A percentile compares a stretch with the other conserved stretches of the same genome.
Conservation (phyloP, 2,797 vertebrate genomes). For the Tangara arthus region DNA sequence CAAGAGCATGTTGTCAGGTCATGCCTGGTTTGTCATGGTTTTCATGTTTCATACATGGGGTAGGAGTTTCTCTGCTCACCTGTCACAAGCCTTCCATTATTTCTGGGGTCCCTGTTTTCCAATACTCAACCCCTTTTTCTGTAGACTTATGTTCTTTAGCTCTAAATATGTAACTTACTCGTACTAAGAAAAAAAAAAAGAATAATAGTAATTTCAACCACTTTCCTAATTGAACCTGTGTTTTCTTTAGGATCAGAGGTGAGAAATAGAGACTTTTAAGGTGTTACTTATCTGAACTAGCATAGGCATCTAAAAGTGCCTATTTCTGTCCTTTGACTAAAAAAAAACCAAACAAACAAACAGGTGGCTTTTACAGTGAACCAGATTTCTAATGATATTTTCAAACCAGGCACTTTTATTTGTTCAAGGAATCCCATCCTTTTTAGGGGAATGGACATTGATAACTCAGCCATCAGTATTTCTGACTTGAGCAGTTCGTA, state of each 20-base stretch:
- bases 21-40: background rate
- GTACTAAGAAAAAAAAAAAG: background rate
- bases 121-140: background rate
- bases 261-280: background rate
- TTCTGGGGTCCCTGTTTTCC: background rate
- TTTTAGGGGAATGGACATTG: background rate
- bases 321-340: background rate
- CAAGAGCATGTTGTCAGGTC: background rate
- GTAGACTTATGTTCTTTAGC: background rate
- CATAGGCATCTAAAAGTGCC: background rate
- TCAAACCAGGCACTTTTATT: background rate
- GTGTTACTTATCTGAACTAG: background rate
- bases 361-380: background rate
- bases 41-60: background rate
- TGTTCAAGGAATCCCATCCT: background rate
- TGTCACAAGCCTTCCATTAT: background rate
- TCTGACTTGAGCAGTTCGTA: fast-evolving
- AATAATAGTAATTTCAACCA: background rate
- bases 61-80: background rate
- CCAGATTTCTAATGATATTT: background rate
- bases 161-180: background rate
- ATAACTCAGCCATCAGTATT: background rate
- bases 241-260: background rate
- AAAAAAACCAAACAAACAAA: background rate
- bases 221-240: background rate